Percentiles rank a stretch among this genome's conserved stretches.
These are phyloP conservation scores for Noctua comes DNA, from an alignment of 2,888 invertebrate genomes.

Conservation along the genomic window DNA sequence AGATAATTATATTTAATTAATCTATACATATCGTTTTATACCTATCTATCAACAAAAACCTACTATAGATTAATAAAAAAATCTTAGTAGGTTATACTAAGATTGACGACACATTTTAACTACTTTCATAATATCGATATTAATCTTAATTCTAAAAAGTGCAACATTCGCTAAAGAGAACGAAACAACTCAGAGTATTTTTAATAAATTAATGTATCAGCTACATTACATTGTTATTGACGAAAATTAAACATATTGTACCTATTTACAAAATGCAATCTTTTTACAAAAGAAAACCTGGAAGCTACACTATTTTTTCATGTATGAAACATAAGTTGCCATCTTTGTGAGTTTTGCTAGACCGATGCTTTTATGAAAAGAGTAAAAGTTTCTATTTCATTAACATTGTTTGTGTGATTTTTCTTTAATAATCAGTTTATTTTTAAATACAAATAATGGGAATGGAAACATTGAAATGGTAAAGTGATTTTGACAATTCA, in stretches of 20 bases:
- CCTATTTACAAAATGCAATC: conserved; percentile 90
- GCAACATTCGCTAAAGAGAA: conserved; percentile 89
- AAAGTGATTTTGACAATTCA: conserved; percentile 69
- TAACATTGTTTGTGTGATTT: conserved; percentile 45
- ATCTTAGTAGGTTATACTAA: conserved; percentile 85
- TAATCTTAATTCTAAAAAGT: conserved; percentile 87
- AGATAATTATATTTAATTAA: conserved; percentile 78
- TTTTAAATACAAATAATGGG: conserved; percentile 56
- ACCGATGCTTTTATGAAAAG: conserved; percentile 56
- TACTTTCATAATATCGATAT: conserved; percentile 86
- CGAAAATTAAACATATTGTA: conserved; percentile 81
- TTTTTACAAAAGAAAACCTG: conserved; percentile 79
- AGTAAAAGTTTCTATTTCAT: conserved; percentile 53
- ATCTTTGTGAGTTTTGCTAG: conserved; percentile 54
- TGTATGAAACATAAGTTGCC: conserved; percentile 61
- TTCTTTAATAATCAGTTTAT: conserved; percentile 49
- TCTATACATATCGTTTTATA: conserved; percentile 88
- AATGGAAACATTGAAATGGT: conserved; percentile 62
- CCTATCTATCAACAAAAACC: conserved; percentile 89
- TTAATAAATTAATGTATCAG: conserved; percentile 87
- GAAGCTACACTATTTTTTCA: conserved; percentile 68
- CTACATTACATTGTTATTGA: conserved; percentile 80
- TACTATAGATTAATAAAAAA: conserved; percentile 83
- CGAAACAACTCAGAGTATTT: conserved; percentile 86
- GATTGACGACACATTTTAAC: conserved; percentile 87